Conservation (phyloP, 2,113 vertebrate species). For the Panurus biarmicus region DNA sequence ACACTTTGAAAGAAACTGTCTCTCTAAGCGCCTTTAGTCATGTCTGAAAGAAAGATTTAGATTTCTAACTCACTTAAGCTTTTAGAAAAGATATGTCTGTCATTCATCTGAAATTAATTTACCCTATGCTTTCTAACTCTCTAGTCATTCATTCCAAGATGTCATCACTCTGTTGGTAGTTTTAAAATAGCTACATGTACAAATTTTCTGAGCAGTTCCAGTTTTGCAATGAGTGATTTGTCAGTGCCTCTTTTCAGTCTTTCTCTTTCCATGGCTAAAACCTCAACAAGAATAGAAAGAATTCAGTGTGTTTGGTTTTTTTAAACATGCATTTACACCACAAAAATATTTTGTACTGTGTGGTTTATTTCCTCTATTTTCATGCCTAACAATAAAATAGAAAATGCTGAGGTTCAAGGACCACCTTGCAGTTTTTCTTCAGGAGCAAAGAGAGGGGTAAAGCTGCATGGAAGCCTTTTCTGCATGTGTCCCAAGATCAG, state of each 20-base stretch:
- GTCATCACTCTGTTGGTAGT: conserved; percentile 35
- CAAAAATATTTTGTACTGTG: background rate
- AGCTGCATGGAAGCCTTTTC: fast-evolving
- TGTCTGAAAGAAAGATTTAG: background rate
- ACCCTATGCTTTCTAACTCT: background rate
- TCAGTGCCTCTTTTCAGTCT: background rate
- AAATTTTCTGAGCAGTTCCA: background rate
- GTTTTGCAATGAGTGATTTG: background rate
- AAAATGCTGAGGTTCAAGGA: background rate
- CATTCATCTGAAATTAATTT: conserved; percentile 31
- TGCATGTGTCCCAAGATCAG: background rate
- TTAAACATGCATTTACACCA: background rate
- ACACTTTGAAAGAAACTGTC: background rate
- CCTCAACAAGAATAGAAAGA: background rate
- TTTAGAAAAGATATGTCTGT: background rate
- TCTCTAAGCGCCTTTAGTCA: background rate
- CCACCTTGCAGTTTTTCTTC: background rate
- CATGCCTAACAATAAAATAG: background rate
- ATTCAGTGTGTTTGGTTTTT: background rate
- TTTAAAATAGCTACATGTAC: background rate
- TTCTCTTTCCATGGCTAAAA: background rate
- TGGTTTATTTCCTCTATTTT: background rate
- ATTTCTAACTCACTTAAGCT: background rate
- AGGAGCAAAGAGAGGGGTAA: background rate
- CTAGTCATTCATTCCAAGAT: background rate